phyloP scores from a whole-genome alignment of 2,797 vertebrate species.

The Hemibagrus guttatus region DNA sequence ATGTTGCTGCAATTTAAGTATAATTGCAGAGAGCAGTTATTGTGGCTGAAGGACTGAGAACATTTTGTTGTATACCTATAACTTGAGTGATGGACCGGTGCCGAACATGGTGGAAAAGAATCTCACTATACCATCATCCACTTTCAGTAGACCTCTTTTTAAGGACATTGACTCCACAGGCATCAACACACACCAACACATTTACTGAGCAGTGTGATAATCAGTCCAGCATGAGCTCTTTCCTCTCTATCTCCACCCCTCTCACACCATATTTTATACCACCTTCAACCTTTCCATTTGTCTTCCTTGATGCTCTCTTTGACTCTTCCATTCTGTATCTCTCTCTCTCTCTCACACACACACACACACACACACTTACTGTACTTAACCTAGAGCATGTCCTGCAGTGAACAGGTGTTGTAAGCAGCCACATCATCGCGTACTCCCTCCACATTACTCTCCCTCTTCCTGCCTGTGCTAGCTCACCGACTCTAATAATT shows the following conservation, averaged over 20 bases:
- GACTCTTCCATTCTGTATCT: neutral
- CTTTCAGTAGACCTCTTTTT: neutral
- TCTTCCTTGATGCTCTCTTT: neutral
- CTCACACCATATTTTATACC: conserved; percentile 1
- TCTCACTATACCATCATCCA: neutral
- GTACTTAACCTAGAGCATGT: neutral
- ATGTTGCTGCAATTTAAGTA: neutral
- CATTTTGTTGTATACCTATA: neutral
- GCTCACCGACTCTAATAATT: conserved; percentile 12
- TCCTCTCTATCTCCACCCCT: neutral
- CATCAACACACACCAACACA: conserved; percentile 20
- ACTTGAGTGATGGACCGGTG: neutral
- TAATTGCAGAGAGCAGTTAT: neutral
- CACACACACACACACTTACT: neutral
- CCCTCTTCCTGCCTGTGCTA: conserved; percentile 11
- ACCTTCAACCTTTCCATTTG: neutral
- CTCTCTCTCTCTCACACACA: neutral
- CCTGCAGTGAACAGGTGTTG: conserved; percentile 11
- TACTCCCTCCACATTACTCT: conserved; percentile 30
- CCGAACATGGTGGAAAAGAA: neutral
- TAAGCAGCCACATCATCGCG: conserved; percentile 27
- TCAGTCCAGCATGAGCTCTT: conserved; percentile 29
- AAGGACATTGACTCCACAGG: conserved; percentile 6
- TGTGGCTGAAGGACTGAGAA: neutral
- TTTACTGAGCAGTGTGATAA: conserved; percentile 15